These are phyloP conservation scores for Vanacampus margaritifer DNA, from an alignment of 2,113 vertebrate species.

Conservation along the genomic window DNA sequence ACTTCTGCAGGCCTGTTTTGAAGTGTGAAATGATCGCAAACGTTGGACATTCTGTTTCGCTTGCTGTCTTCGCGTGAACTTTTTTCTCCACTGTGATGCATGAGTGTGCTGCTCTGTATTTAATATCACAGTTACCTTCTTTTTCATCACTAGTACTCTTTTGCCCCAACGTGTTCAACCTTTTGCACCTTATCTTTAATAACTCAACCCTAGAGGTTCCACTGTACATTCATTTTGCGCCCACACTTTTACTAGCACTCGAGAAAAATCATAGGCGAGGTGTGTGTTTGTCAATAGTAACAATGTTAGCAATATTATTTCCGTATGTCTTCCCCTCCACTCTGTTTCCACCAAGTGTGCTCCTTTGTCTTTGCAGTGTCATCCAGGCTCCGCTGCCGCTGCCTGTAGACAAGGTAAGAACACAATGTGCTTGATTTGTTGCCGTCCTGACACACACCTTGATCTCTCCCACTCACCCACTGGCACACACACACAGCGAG, in stretches of 20 bases:
- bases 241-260: neutral
- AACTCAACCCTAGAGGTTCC: no score
- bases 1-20: no score
- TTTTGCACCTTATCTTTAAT: no score
- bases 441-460: neutral
- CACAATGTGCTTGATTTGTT: neutral
- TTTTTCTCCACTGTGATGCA: no score
- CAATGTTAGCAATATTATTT: neutral
- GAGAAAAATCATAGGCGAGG: neutral
- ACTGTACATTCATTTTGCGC: neutral
- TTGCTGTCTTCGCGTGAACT: no score
- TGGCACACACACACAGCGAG: neutral
- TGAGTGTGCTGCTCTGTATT: no score
- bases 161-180: no score
- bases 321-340: slow-evolving; percentile 17
- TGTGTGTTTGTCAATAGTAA: neutral
- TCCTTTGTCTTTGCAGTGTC: slow-evolving; percentile 77
- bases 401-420: slow-evolving; percentile 97
- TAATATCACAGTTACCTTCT: no score
- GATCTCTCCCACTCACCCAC: neutral
- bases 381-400: slow-evolving; percentile 94
- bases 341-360: slow-evolving; percentile 51
- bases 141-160: no score
- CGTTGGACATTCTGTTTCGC: no score
- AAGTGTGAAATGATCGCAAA: no score